Evolutionary conservation across 1,140 invertebrate species (phyloP), one percentile per base, ranked within the genome.

Genomic region (Hetaerina americana): DNA sequence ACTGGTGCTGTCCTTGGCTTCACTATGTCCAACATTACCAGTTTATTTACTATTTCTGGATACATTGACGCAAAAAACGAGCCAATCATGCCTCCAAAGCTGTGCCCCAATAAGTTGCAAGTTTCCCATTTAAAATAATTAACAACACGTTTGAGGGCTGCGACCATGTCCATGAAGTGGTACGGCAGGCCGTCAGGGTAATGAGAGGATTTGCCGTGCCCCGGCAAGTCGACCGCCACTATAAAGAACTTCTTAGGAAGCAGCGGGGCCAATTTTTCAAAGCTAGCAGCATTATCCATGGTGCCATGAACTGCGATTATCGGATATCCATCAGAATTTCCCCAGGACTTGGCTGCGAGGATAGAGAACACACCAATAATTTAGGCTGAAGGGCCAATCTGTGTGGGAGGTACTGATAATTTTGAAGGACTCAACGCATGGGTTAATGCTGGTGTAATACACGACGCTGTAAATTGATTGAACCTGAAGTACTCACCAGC

Each of bases 221-320:
- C 77, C 3, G 75, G 75, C 8, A 78, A 57, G 68, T 78, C 77
- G 66, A 78, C 66, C 15, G 75, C 75, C 0, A 78, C 70, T 24
- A 78, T 71, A 66, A 72, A 71, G 24, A 72, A 49, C 26, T 72
- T 66, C 22, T n/a, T n/a, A n/a, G 40, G 40, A 69, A 75, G 68
- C 15, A 73, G 68, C 1, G 88, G 88, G 24, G 86, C 85, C 10
- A 92, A 77, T 0, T 83, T 81, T 78, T 92, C 89, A 81, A 90
- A 92, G 0, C 87, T 87, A 1, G 86, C 88, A 15, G 89, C 88
- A 78, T 91, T 92, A 75, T 90, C 89, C 79, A 70, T 70, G 66
- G 28, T 73, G 24, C 76, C 77, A 75, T 78, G 77, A 0, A 78
- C 57, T 2, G 73, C 74, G 3, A 78, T 28, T 24, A 77, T 29